A percentile compares a stretch with the other conserved stretches of the same genome.
These are phyloP conservation scores for Megathymus violae DNA, from an alignment of 1,140 invertebrate genomes.

Conservation along the genomic window DNA sequence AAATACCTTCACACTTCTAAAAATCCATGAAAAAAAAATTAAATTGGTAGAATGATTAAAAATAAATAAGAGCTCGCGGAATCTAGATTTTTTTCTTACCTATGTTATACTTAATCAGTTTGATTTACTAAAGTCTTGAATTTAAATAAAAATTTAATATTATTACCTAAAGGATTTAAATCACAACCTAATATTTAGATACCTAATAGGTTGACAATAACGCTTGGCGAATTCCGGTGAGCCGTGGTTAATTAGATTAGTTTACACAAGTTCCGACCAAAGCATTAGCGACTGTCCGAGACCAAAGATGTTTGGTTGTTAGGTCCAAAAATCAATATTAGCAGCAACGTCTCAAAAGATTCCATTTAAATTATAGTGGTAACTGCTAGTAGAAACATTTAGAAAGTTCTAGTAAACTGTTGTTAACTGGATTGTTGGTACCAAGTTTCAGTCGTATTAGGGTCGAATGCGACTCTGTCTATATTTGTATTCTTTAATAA, in stretches of 20 bases:
- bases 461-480: no score
- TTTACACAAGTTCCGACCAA: constrained; percentile 46
- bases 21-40: no score
- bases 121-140: no score
- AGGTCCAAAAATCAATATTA: background rate
- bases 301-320: background rate
- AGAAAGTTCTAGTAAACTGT: constrained; percentile 9
- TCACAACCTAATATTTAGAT: constrained; percentile 29
- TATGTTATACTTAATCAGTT: no score
- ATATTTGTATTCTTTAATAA: no score
- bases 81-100: no score
- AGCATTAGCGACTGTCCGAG: constrained; percentile 49
- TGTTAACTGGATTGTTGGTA: constrained; percentile 34
- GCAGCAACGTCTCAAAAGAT: background rate
- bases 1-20: no score
- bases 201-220: constrained; percentile 18
- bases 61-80: no score
- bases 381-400: background rate
- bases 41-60: no score
- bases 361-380: no score
- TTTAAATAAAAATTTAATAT: no score
- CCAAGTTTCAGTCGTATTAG: no score
- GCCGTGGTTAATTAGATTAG: constrained; percentile 55
- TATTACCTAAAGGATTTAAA: background rate
- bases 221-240: constrained; percentile 37